Base-by-base conservation (phyloP, 2,888 invertebrate genomes). In the Chelonus formosanus region DNA sequence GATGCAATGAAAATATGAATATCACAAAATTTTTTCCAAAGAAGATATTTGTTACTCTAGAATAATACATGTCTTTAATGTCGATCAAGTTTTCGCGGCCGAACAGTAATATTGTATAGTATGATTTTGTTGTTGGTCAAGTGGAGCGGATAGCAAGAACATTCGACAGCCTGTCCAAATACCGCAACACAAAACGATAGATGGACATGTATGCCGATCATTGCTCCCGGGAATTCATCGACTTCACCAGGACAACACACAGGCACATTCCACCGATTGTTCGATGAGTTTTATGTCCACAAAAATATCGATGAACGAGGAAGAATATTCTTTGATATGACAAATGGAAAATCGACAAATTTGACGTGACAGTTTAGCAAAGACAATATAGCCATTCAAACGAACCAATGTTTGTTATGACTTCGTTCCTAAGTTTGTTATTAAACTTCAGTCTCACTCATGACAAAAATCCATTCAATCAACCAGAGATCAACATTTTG, bases 151-250 rank as follows among this genome's bases (percentile, higher is more conserved):
- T 59, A 56, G 45, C 10, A 55, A 40, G 44, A 59, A 54, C 31
- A 36, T 54, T 66, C 78, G 78, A 78, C 79, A 79, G 78, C 74
- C 78, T 79, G 79, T 80, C 79, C 77, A 80, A 80, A 81, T 78
- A 80, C 75, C 76, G 77, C 76, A 75, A 67, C 48, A 47, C 34
- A 61, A 57, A 65, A 31, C 50, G 55, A 55, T 60, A 55, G 62
- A 66, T 63, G 67, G 66, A 66, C 69, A 63, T 65, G 71, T 69
- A 67, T 68, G 67, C 68, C 68, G 68, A 70, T 66, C 67, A 59
- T 67, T 57, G 64, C 56, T 58, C 57, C 60, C 55, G 47, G 54
- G 67, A 58, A 68, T 68, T 69, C 67, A 61, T 64, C 59, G 56
- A 63, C 59, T 55, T 64, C 57, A 63, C 62, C 62, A 36, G 55